Percentiles rank a stretch among this genome's conserved stretches.
phyloP scores from a whole-genome alignment of 2,113 vertebrate species.

The Trichechus manatus region DNA sequence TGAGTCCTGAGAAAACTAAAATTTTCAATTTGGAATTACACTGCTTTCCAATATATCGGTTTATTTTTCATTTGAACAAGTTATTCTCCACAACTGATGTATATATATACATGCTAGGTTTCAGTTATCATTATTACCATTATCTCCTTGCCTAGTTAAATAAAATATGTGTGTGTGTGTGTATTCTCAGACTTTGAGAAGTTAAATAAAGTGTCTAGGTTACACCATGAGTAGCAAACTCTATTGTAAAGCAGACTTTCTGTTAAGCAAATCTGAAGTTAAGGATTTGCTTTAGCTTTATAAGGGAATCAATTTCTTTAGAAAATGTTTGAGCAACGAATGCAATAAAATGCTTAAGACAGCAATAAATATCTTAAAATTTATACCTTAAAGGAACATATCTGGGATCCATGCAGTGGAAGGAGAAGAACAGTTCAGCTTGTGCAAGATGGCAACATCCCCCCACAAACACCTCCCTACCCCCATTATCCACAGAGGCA shows the following conservation, averaged over 20 bases:
- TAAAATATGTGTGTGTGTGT: background rate
- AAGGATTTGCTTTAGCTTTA: background rate
- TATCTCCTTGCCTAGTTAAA: accelerated
- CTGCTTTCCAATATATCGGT: background rate
- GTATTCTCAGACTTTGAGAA: background rate
- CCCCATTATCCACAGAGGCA: background rate
- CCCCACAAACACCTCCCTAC: accelerated
- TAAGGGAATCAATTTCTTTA: background rate
- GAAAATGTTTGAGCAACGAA: background rate
- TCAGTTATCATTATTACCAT: accelerated
- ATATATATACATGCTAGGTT: accelerated
- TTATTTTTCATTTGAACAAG: background rate
- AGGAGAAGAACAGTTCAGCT: accelerated
- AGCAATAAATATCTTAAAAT: accelerated
- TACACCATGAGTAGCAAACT: accelerated
- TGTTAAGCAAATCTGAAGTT: background rate
- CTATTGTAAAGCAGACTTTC: background rate
- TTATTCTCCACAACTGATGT: accelerated
- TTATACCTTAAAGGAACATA: background rate
- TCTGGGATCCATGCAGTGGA: accelerated
- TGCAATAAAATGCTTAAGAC: background rate
- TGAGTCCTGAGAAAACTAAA: background rate
- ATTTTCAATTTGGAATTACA: background rate
- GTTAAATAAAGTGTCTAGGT: background rate
- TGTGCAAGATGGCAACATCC: accelerated